Conservation (phyloP, 2,113 vertebrate genomes). For the Crotophaga sulcirostris region DNA sequence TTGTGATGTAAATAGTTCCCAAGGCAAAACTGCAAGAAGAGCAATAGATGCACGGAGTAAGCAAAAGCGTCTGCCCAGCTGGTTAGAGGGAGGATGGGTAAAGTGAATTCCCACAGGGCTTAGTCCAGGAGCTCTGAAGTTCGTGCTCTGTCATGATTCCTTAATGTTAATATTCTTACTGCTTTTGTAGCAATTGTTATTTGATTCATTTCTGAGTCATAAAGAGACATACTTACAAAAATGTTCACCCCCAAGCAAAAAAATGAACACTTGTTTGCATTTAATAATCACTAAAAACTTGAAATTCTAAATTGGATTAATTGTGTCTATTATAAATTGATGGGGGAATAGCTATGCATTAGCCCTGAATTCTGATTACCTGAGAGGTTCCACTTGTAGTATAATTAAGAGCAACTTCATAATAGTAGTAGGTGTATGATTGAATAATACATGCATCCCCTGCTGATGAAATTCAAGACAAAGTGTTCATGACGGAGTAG, state of each 20-base stretch:
- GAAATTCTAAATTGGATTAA: slow-evolving; percentile 73
- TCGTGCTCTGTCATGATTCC: neutral
- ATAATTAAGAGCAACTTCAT: slow-evolving; percentile 71
- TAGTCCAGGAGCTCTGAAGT: neutral
- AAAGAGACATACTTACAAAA: neutral
- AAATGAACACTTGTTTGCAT: slow-evolving; percentile 53
- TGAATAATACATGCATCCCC: slow-evolving; percentile 64
- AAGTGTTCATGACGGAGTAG: neutral
- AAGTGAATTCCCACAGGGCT: neutral
- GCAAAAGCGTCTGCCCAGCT: neutral
- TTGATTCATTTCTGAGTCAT: neutral
- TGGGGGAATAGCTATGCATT: slow-evolving; percentile 68
- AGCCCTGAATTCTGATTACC: slow-evolving; percentile 73
- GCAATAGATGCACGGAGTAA: neutral
- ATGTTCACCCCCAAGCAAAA: slow-evolving; percentile 13
- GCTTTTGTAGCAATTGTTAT: neutral
- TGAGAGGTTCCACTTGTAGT: slow-evolving; percentile 71
- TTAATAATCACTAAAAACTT: slow-evolving; percentile 66
- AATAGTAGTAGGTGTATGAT: slow-evolving; percentile 55
- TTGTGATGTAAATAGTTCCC: neutral
- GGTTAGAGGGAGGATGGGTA: neutral
- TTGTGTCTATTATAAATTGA: slow-evolving; percentile 71
- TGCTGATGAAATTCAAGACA: slow-evolving; percentile 57
- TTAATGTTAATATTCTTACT: neutral
- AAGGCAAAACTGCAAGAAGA: neutral